phyloP scores from a whole-genome alignment of 1,140 invertebrate species.

The Drosophila virilis region DNA sequence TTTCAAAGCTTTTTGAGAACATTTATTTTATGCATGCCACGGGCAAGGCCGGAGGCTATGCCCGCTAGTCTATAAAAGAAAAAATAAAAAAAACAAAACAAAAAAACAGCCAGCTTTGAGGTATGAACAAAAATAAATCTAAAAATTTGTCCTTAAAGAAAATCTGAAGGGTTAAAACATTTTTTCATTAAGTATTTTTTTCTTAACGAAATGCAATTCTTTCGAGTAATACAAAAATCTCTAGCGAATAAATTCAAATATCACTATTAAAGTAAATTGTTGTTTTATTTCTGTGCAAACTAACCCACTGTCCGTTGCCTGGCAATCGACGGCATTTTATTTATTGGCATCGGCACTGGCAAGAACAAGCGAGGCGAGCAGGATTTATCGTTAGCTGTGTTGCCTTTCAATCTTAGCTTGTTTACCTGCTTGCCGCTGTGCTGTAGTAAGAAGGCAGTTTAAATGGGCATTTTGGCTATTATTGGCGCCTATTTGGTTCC shows the following conservation, averaged over 20 bases:
- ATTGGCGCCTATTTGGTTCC: conserved; percentile 54
- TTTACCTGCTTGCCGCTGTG: conserved; percentile 48
- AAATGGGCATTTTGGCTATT: conserved; percentile 69
- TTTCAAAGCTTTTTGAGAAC: too few species aligned
- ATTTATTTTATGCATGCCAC: too few species aligned
- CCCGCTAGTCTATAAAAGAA: too few species aligned
- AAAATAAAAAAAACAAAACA: too few species aligned
- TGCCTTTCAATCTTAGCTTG: conserved; percentile 48
- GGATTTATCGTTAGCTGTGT: conserved; percentile 6
- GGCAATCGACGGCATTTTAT: conserved; percentile 40
- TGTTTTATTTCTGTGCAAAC: background rate
- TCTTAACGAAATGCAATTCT: too few species aligned
- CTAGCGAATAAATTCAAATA: background rate
- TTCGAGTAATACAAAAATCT: too few species aligned
- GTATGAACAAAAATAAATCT: too few species aligned
- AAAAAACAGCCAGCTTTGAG: too few species aligned
- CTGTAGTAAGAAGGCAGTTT: conserved; percentile 31
- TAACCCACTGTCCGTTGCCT: conserved; percentile 3
- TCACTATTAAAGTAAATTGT: background rate
- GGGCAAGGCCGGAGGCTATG: too few species aligned
- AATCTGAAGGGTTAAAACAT: too few species aligned
- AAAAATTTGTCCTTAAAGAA: too few species aligned
- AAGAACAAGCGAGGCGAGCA: conserved; percentile 12
- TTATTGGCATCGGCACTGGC: conserved; percentile 58
- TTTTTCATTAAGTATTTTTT: too few species aligned